These are phyloP conservation scores for Trileptium ribeirensis DNA, from an alignment of 2,888 invertebrate genomes.

Conservation along the genomic window DNA sequence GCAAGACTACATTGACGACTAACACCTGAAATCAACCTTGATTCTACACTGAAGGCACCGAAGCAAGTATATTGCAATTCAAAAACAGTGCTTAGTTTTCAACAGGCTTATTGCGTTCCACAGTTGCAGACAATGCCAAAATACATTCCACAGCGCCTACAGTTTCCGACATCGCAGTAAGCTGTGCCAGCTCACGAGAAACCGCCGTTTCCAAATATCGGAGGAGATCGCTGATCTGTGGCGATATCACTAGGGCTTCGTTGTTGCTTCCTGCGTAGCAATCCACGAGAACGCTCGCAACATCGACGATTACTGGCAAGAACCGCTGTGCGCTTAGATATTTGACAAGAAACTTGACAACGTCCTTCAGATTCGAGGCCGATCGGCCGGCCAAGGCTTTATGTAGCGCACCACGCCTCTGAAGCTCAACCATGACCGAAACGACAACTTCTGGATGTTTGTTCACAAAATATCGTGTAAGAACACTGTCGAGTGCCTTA, in stretches of 20 bases:
- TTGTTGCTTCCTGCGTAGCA: not conserved
- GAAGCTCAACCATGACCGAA: slow-evolving; percentile 74
- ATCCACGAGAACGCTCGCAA: not conserved
- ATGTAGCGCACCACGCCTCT: slow-evolving; percentile 68
- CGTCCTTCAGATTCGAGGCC: not conserved
- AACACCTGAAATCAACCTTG: no score
- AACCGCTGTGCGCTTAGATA: not conserved
- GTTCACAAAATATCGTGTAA: slow-evolving; percentile 51
- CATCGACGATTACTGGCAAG: not conserved
- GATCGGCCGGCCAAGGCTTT: slow-evolving; percentile 66
- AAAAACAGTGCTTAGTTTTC: no score
- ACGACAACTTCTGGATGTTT: slow-evolving; percentile 67
- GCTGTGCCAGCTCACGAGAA: not conserved
- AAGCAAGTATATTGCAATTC: no score
- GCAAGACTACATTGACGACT: no score
- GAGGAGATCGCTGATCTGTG: not conserved
- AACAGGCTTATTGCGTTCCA: no score
- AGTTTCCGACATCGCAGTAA: not conserved
- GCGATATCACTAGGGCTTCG: no score
- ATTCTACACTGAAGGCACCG: no score
- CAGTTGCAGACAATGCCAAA: no score
- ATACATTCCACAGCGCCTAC: not conserved
- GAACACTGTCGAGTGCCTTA: slow-evolving; percentile 68
- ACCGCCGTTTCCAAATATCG: not conserved
- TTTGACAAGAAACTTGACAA: not conserved